Evolutionary conservation across 2,113 vertebrate genomes (phyloP), one percentile per base, ranked within the genome.

Genomic region (Pterocles burchelli): DNA sequence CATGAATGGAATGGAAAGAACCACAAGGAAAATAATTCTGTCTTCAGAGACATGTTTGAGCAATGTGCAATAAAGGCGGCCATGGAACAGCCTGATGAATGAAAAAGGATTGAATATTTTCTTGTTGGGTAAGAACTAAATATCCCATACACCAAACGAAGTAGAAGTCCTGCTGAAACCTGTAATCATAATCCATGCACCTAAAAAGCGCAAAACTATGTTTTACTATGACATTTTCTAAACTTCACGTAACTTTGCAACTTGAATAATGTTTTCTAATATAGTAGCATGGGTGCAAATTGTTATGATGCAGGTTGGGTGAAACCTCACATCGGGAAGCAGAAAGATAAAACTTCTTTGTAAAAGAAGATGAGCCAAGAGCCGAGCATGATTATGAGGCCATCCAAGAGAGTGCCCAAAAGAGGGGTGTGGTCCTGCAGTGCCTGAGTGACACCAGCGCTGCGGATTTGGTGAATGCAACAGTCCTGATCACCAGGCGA

Each of bases 371-470:
- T 29, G 13, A 61, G n/a, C 29, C 38, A 48, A 34, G n/a, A 48
- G 41, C 46, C 31, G 41, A 61, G 67, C 45, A 7, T 26, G 41
- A 7, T 18, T 25, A 48, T 18, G n/a, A 26, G 25, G n/a, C 25
- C 45, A 66, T 38, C 17, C 48, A 34, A 79, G 61, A 57, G 14
- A 7, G 15, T 9, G 15, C 14, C 21, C 55, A 34, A 24, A 65
- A 43, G 31, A 45, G 15, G 19, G 15, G 18, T 33, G 51, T 58
- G 25, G 75, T 17, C n/a, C 38, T 59, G 31, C n/a, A 31, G n/a
- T 17, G 28, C 15, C 28, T 1, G 0, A 19, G 34, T 43, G 68
- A 24, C 41, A 13, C 0, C 3, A 55, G 61, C 68, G 43, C 48
- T 36, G 61, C 24, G 31, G 54, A 31, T 49, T 33, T 12, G 18